Conservation (phyloP, 2,797 vertebrate genomes). For the Percopsis omiscomaycus region DNA sequence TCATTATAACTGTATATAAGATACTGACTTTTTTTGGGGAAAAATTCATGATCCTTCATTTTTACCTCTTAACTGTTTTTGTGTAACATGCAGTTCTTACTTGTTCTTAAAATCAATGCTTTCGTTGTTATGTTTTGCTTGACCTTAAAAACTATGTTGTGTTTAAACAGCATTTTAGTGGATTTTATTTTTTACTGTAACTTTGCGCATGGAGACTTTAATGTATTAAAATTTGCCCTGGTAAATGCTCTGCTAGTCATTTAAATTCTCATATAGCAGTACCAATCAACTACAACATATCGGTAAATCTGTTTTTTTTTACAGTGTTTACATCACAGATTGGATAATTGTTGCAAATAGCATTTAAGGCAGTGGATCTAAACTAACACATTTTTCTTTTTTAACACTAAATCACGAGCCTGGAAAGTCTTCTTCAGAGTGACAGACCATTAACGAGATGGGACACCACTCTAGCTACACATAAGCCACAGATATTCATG, state of each 20-base stretch:
- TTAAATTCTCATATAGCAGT: conserved; percentile 23
- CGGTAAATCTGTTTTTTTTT: no score
- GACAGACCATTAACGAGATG: conserved; percentile 51
- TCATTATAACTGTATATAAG: conserved; percentile 76
- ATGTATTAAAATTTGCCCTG: conserved; percentile 97
- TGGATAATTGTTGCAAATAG: neutral
- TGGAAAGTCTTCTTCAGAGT: conserved; percentile 24
- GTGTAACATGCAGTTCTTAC: conserved; percentile 70
- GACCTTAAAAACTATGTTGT: conserved; percentile 78
- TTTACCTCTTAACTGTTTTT: conserved; percentile 72
- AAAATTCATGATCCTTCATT: conserved; percentile 69
- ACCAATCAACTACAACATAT: conserved; percentile 4
- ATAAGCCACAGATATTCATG: conserved; percentile 62
- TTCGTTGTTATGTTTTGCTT: conserved; percentile 78
- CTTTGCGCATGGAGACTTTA: conserved; percentile 91
- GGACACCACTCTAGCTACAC: conserved; percentile 37
- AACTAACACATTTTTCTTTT: no score
- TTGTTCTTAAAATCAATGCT: conserved; percentile 59
- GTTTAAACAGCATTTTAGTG: conserved; percentile 80
- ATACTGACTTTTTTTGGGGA: conserved; percentile 64
- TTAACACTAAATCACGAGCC: no score
- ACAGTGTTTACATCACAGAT: neutral
- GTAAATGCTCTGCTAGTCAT: conserved; percentile 55
- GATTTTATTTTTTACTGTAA: conserved; percentile 82
- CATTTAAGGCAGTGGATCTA: no score